Percentiles rank a stretch among this genome's conserved stretches.
These are phyloP conservation scores for Dromiciops gliroides DNA, from an alignment of 2,113 vertebrate species.

Conservation along the genomic window DNA sequence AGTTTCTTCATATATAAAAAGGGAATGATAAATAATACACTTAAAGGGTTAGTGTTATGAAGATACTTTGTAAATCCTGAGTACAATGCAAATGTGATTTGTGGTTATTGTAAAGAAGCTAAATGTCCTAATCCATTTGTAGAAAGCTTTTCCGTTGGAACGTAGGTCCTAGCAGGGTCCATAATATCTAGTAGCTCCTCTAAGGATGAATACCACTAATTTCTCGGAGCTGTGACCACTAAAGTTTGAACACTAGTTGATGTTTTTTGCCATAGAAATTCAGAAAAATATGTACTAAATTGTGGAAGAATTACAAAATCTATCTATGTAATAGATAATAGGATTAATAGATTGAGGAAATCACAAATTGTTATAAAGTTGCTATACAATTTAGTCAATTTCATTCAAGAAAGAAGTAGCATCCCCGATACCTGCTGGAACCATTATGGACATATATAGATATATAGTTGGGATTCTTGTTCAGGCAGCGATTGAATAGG, in stretches of 20 bases:
- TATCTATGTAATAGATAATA: no score
- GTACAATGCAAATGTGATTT: neutral
- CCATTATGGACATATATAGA: no score
- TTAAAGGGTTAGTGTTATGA: neutral
- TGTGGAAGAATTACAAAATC: no score
- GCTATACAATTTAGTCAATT: no score
- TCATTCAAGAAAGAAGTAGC: no score
- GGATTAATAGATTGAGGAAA: no score
- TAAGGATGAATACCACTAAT: neutral
- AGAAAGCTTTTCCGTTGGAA: neutral
- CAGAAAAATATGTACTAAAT: no score
- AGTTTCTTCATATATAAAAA: neutral
- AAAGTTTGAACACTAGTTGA: neutral
- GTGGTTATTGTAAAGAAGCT: neutral
- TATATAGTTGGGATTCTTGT: no score
- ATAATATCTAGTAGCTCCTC: neutral
- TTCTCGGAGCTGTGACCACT: neutral
- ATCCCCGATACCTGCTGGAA: no score
- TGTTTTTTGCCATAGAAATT: neutral
- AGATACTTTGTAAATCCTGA: neutral
- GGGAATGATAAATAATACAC: neutral
- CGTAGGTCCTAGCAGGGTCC: neutral
- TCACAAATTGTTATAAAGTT: no score
- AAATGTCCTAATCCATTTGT: neutral
- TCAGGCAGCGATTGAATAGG: no score